Evolutionary conservation across 2,797 vertebrate species (phyloP).

Genomic region (Acipenser transmontanus): DNA sequence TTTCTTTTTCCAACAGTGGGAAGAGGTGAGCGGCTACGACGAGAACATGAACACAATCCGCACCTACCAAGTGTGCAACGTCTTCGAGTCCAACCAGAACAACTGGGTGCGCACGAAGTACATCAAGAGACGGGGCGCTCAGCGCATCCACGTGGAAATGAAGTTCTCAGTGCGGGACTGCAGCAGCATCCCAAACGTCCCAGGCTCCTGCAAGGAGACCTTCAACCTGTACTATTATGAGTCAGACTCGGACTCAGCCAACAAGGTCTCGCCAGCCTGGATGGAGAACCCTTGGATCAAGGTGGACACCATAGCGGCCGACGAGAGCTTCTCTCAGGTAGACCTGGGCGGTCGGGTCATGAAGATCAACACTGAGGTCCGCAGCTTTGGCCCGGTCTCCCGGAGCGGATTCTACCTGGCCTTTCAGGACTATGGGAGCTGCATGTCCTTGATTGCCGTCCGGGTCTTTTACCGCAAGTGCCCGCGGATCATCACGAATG

Average conservation of each 20-base stretch:
- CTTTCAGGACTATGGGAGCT: constrained; percentile 93
- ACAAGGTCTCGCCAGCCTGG: constrained; percentile 77
- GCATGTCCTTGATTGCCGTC: constrained; percentile 92
- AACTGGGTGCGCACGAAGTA: constrained; percentile 93
- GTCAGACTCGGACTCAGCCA: constrained; percentile 76
- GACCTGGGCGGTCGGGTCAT: constrained; percentile 88
- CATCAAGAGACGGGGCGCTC: constrained; percentile 77
- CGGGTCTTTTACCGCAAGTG: constrained; percentile 91
- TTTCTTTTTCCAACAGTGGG: constrained; percentile 69
- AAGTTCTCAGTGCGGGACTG: constrained; percentile 94
- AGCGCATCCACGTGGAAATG: constrained; percentile 93
- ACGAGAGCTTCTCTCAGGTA: constrained; percentile 94
- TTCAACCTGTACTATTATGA: constrained; percentile 94
- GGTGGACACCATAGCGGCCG: constrained; percentile 90
- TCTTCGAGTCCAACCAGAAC: constrained; percentile 88
- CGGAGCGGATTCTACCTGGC: constrained; percentile 86
- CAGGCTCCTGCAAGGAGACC: constrained; percentile 94
- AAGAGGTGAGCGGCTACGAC: constrained; percentile 93
- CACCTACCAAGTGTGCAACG: constrained; percentile 94
- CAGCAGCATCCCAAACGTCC: constrained; percentile 88
- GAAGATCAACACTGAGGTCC: constrained; percentile 93
- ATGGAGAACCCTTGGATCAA: constrained; percentile 98
- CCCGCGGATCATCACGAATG: constrained; percentile 75
- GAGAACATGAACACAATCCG: constrained; percentile 97
- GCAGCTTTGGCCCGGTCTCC: constrained; percentile 89